Base-by-base conservation (phyloP, 2,797 vertebrate genomes). In the Dryobates pubescens region DNA sequence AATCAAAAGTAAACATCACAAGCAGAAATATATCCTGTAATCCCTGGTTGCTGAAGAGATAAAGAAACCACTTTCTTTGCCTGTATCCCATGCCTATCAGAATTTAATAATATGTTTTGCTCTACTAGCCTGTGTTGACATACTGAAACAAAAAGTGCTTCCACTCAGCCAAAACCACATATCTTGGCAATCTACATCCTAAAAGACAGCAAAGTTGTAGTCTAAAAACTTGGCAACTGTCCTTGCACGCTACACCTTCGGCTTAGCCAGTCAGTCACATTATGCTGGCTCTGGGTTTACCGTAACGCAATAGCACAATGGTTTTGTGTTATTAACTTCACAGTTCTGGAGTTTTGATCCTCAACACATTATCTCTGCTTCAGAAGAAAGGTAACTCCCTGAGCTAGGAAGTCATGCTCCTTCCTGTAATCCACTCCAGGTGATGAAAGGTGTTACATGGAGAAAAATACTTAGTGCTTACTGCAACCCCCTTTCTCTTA, bases 221-320 rank as follows among this genome's bases (percentile, higher is more conserved):
- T 96, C 84, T 90, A 14, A 89, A 94, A 78, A 76, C 53, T 95
- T 97, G 97, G 96, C 96, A 96, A 78, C 75, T 88, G 27, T 77
- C 82, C 83, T 94, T 86, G 94, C 92, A 93, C 58, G 81, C 92
- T 95, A 95, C 89, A 97, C 96, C 96, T 97, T 95, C 62, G 91
- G 88, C 83, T 96, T 86, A 91, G 87, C n/a, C 63, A 97, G 89
- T 88, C 92, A 96, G 97, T 97, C 96, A 97, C 74, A 72, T 92
- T 57, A 97, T 96, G 82, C 91, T 85, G 84, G 71, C 86, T 94
- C 73, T 82, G 83, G 64, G 85, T 92, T 91, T 88, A 80, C 94
- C 94, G 89, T 75, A 89, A 71, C 7, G 56, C 17, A 70, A 13
- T 72, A 84, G 86, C 22, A 76, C 22, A 71, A 13, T 16, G 6